Evolutionary conservation across 2,888 invertebrate genomes (phyloP), one percentile per base, ranked within the genome.

Genomic region (Acronicta psi): DNA sequence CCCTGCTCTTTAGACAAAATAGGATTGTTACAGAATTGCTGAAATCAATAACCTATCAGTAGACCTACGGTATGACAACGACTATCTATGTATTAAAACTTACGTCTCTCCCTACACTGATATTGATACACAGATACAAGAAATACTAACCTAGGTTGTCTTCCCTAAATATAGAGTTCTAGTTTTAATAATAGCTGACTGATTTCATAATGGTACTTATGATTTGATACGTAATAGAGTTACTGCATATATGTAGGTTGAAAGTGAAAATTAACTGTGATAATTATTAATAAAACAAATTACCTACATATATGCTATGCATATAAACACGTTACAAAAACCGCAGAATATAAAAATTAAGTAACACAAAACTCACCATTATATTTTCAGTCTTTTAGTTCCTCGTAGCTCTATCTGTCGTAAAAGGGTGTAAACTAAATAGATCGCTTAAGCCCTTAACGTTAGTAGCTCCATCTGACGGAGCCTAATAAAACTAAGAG

Each of bases 381-480:
- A 4, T 79, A 69, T 79, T 72, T 53, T 80, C 82, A 85, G 83
- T 84, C 83, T 83, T 83, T 74, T 76, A 49, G 69, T 77, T 72
- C 58, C 77, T 69, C 56, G 75, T 80, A 73, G 76, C 83, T 82
- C 91, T 84, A 91, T 85, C 93, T 91, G 61, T 77, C 67, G 80
- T 58, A 55, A 61, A 61, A 75, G 54, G 81, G 62, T 80, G 82
- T 84, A 52, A 77, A 75, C 77, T 79, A 65, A 41, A 49, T 51
- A 18, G 18, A 51, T 47, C 58, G 57, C 58, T 58, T 43, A 54
- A 59, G 47, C 67, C 71, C 58, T 73, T 73, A 55, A 18, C 40
- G 18, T 46, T 51, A 49, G 40, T 58, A 76, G 65, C 86, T 74
- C 92, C 92, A 92, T 91, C 93, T 93, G 62, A 81, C 82, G 83